Evolutionary conservation across 2,797 vertebrate genomes (phyloP).

Genomic region (Notolabrus celidotus): DNA sequence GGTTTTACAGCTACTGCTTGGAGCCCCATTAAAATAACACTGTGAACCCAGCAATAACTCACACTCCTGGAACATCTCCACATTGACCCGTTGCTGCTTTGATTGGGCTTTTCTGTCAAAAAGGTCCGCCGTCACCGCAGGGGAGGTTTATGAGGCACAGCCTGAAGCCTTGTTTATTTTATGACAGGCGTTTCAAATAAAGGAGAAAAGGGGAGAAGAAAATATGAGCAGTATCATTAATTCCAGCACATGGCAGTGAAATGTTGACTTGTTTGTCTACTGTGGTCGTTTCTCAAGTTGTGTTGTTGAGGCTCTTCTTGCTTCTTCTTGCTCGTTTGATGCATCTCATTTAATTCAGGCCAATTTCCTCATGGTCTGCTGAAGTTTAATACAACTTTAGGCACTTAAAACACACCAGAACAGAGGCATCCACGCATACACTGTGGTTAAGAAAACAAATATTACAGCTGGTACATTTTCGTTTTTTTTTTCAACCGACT

Average conservation of each 20-base stretch:
- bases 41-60: slow-evolving; percentile 72
- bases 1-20: slow-evolving; percentile 69
- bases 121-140: slow-evolving; percentile 58
- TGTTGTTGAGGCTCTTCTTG: slow-evolving; percentile 39
- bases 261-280: slow-evolving; percentile 50
- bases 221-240: slow-evolving; percentile 66
- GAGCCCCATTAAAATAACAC: slow-evolving; percentile 82
- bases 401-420: slow-evolving; percentile 9
- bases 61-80: slow-evolving; percentile 66
- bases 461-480: no score
- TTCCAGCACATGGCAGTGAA: slow-evolving; percentile 65
- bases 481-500: background rate
- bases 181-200: slow-evolving; percentile 76
- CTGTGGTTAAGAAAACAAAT: background rate
- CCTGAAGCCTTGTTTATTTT: slow-evolving; percentile 72
- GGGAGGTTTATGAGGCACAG: slow-evolving; percentile 71
- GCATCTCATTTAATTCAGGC: slow-evolving; percentile 51
- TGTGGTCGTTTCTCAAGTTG: slow-evolving; percentile 29
- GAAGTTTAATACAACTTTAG: slow-evolving; percentile 39
- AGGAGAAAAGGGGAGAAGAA: slow-evolving; percentile 37
- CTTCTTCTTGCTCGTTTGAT: slow-evolving; percentile 49
- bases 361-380: slow-evolving; percentile 43
- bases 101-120: slow-evolving; percentile 80
- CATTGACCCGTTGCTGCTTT: slow-evolving; percentile 75
- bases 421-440: slow-evolving; percentile 30